These are phyloP conservation scores for Eclectus roratus DNA, from an alignment of 2,113 vertebrate genomes.

Conservation along the genomic window DNA sequence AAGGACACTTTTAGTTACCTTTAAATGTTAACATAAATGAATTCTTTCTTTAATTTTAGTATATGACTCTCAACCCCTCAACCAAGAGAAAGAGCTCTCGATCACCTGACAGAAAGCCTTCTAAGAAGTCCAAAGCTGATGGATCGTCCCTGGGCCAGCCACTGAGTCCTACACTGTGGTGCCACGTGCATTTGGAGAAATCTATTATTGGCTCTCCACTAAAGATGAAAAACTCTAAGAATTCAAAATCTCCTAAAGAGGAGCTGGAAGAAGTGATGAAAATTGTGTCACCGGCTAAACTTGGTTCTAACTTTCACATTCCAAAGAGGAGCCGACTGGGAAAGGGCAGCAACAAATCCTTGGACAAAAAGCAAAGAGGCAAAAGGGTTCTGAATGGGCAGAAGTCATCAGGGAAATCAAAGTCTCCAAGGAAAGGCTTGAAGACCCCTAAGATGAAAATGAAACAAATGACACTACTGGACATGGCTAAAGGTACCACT, in stretches of 20 bases:
- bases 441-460: conserved; percentile 89
- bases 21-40: not conserved
- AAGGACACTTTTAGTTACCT: not conserved
- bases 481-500: conserved; percentile 88
- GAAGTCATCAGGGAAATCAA: conserved; percentile 75
- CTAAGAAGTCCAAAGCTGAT: conserved; percentile 86
- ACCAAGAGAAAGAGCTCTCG: conserved; percentile 86
- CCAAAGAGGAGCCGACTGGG: conserved; percentile 72
- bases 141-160: conserved; percentile 77
- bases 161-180: conserved; percentile 89
- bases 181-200: conserved; percentile 90
- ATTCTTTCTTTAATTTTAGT: conserved; percentile 77
- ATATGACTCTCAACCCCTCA: conserved; percentile 91
- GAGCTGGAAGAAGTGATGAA: conserved; percentile 79
- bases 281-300: conserved; percentile 74
- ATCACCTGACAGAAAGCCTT: conserved; percentile 85
- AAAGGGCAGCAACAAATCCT: conserved; percentile 65
- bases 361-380: conserved; percentile 76
- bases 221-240: conserved; percentile 90
- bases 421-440: conserved; percentile 85
- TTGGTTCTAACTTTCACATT: conserved; percentile 72
- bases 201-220: conserved; percentile 84
- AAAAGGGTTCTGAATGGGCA: conserved; percentile 84
- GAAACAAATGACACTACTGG: conserved; percentile 95
- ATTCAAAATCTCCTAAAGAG: conserved; percentile 82